These are phyloP conservation scores for Drosophila cracens DNA, from an alignment of 2,888 invertebrate genomes.

Conservation along the genomic window DNA sequence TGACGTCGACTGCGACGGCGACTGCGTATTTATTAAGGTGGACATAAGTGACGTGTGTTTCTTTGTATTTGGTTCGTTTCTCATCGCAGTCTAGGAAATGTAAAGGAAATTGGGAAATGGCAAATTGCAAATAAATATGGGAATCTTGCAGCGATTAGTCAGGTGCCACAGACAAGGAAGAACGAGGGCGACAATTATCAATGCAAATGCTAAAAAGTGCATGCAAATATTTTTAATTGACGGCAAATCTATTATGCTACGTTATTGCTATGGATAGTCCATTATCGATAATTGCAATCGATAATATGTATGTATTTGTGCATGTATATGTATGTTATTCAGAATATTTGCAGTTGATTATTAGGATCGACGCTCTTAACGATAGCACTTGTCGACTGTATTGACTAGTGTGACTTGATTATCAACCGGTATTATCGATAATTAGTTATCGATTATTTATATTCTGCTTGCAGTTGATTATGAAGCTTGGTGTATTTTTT, in stretches of 20 bases:
- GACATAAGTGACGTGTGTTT: background rate
- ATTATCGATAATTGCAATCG: background rate
- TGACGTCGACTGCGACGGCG: slow-evolving; percentile 3
- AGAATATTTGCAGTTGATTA: background rate
- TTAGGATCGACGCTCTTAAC: background rate
- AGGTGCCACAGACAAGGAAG: slow-evolving; percentile 46
- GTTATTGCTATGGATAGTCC: background rate
- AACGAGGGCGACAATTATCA: background rate
- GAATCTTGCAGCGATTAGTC: slow-evolving; percentile 33
- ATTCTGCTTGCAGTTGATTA: background rate
- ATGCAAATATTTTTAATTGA: background rate
- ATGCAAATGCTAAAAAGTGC: background rate
- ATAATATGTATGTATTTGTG: background rate
- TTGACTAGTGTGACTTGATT: background rate
- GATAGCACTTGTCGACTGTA: background rate
- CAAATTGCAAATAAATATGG: slow-evolving; percentile 5
- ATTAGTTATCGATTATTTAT: background rate
- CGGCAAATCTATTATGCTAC: background rate
- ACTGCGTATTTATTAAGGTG: background rate
- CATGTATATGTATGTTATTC: accelerated
- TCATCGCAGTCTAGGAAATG: background rate
- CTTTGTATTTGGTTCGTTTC: background rate
- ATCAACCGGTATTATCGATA: background rate
- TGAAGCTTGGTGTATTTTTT: background rate
- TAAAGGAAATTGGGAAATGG: slow-evolving; percentile 35